Percentiles rank a stretch among this genome's conserved stretches.
phyloP scores from a whole-genome alignment of 2,888 invertebrate species.

The Magallana nippona region DNA sequence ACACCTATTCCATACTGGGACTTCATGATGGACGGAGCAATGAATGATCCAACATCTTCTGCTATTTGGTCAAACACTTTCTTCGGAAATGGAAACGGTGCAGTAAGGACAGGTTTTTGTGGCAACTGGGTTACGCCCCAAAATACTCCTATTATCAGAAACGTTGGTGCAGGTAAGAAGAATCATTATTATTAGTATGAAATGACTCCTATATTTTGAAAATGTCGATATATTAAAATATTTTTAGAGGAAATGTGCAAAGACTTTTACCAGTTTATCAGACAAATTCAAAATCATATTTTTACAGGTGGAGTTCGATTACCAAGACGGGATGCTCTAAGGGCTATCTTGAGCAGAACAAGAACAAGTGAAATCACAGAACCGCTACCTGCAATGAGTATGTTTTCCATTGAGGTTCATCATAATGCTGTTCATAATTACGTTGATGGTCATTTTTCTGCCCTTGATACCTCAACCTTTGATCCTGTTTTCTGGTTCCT shows the following conservation, averaged over 20 bases:
- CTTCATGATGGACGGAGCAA: constrained; percentile 63
- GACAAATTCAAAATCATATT: too few species aligned
- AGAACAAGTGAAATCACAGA: constrained; percentile 44
- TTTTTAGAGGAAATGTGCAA: too few species aligned
- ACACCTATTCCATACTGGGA: constrained; percentile 71
- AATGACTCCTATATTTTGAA: background rate
- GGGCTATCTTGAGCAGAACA: constrained; percentile 46
- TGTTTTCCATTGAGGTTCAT: constrained; percentile 59
- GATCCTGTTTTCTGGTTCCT: constrained; percentile 39
- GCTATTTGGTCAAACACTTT: constrained; percentile 65
- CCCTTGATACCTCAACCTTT: constrained; percentile 34
- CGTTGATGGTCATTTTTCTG: constrained; percentile 38
- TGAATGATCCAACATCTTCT: constrained; percentile 62
- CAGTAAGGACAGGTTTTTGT: constrained; percentile 67
- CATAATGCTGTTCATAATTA: constrained; percentile 65
- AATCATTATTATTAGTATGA: background rate
- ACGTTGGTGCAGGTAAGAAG: constrained; percentile 53
- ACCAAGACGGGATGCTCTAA: constrained; percentile 49
- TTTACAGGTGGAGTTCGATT: constrained; percentile 27
- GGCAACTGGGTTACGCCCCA: constrained; percentile 67
- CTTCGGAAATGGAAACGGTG: constrained; percentile 66
- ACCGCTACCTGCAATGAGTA: constrained; percentile 49
- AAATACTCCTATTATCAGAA: constrained; percentile 64
- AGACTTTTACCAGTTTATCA: too few species aligned
- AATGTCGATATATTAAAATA: too few species aligned